Percentiles rank a stretch among this genome's conserved stretches.
Conservation (phyloP, 2,888 invertebrate species). For the Ophioninae sp. region DNA sequence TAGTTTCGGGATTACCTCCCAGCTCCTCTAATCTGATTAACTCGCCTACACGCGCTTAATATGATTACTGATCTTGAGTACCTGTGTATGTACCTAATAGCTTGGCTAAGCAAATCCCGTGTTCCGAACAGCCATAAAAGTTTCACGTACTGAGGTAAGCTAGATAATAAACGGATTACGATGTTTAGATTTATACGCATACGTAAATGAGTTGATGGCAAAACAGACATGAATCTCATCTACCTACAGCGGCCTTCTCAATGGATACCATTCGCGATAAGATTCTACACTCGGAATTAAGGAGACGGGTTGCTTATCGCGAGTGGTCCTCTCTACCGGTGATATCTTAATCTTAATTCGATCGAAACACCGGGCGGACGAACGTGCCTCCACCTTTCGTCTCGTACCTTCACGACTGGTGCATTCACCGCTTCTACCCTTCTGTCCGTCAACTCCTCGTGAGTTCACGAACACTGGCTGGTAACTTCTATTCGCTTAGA, state of each 20-base stretch:
- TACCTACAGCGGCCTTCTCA: slow-evolving; percentile 16
- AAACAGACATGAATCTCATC: slow-evolving; percentile 34
- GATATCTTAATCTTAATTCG: slow-evolving; percentile 44
- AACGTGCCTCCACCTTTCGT: slow-evolving; percentile 18
- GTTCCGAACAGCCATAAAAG: slow-evolving; percentile 76
- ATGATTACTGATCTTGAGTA: slow-evolving; percentile 81
- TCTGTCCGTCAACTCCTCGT: slow-evolving; percentile 37
- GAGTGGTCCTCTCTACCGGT: neutral
- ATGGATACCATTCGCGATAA: slow-evolving; percentile 20
- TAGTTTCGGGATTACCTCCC: slow-evolving; percentile 81
- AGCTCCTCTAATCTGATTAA: slow-evolving; percentile 81
- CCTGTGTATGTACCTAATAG: slow-evolving; percentile 76
- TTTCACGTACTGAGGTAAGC: slow-evolving; percentile 75
- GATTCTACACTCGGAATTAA: slow-evolving; percentile 12
- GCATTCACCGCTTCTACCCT: slow-evolving; percentile 15
- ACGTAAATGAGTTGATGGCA: slow-evolving; percentile 51
- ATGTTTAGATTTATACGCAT: slow-evolving; percentile 59
- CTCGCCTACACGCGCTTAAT: slow-evolving; percentile 80
- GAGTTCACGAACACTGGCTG: slow-evolving; percentile 19
- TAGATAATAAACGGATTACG: slow-evolving; percentile 73
- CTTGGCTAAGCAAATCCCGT: slow-evolving; percentile 76
- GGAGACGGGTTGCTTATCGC: slow-evolving; percentile 6
- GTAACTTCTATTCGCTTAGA: slow-evolving; percentile 77
- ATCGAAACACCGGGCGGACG: slow-evolving; percentile 20
- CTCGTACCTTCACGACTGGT: slow-evolving; percentile 19